Evolutionary conservation across 2,113 vertebrate species (phyloP), one percentile per base, ranked within the genome.

Genomic region (Chaenocephalus aceratus): DNA sequence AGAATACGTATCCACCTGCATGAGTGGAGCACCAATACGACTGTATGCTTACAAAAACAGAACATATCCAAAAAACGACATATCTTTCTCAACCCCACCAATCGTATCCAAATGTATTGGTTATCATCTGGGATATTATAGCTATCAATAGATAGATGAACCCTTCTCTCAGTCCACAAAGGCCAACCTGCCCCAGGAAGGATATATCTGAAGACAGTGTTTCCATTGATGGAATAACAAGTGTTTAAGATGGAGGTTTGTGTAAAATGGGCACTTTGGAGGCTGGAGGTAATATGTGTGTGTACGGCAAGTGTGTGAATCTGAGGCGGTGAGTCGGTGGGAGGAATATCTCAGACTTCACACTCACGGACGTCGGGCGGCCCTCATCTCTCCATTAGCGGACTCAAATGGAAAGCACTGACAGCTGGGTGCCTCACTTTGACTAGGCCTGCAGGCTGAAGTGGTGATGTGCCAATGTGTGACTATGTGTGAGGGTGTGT

Each of bases 391-490:
- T 59, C 74, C 80, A 67, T 86, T 84, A 86, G 72, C 68, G 44
- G 73, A 71, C 67, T 81, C 59, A 6, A 71, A 72, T 86, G 36
- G 54, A 67, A 88, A 49, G 80, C 67, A 11, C 4, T 54, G 75
- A 87, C 85, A 86, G 73, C 82, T 67, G 67, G 67, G 52, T 6
- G 63, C 80, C 68, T 71, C 66, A 10, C 62, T 84, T 18, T 10
- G 4, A 26, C 67, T 1, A 2, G 51, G 80, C 77, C 82, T 76
- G 76, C 59, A 53, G 85, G 85, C 83, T 54, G 67, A 11, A 65
- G 61, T 4, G 53, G 1, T 49, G 63, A 72, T 26, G 84, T 83
- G 80, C 80, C 83, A 65, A 48, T 21, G 75, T 48, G 76, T 70
- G 34, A 16, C 57, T 21, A 48, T 56, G 45, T 68, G 68, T 10